A percentile compares a stretch with the other conserved stretches of the same genome.
These are phyloP conservation scores for Stegodyphus dumicola DNA, from an alignment of 1,140 invertebrate genomes.

Conservation along the genomic window DNA sequence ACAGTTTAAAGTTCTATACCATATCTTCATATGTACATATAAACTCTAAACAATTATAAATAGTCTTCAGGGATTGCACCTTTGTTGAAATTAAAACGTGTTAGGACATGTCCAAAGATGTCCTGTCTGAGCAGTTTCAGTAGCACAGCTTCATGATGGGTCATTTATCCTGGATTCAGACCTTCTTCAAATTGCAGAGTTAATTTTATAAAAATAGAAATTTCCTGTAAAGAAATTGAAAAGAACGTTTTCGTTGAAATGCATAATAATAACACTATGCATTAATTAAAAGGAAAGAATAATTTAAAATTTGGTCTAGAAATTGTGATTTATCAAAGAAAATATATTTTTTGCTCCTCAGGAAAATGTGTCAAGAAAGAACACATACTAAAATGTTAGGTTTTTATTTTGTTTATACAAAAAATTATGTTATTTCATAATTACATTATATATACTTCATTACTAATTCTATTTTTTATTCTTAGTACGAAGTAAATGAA, in stretches of 20 bases:
- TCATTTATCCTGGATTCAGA: conserved; percentile 10
- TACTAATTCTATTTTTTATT: too few relatives aligned
- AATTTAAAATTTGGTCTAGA: too few relatives aligned
- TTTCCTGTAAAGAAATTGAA: conserved; percentile 10
- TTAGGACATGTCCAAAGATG: conserved; percentile 5
- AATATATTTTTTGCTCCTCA: too few relatives aligned
- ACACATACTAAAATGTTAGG: too few relatives aligned
- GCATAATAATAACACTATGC: too few relatives aligned
- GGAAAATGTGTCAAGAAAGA: too few relatives aligned
- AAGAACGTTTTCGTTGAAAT: neutral
- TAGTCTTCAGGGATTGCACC: neutral
- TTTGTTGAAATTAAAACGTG: neutral
- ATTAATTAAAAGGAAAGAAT: too few relatives aligned
- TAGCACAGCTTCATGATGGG: conserved; percentile 17
- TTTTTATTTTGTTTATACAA: too few relatives aligned
- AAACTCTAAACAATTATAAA: neutral
- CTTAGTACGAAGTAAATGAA: too few relatives aligned
- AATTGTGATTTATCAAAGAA: too few relatives aligned
- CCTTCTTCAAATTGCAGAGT: conserved; percentile 12
- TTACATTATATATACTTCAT: too few relatives aligned
- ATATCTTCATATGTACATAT: neutral
- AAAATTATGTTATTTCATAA: too few relatives aligned
- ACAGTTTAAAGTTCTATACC: neutral
- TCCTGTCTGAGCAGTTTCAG: conserved; percentile 23
- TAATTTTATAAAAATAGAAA: conserved; percentile 34